Evolutionary conservation across 2,888 invertebrate genomes (phyloP), one percentile per base, ranked within the genome.

Genomic region (Ophion ellenae): DNA sequence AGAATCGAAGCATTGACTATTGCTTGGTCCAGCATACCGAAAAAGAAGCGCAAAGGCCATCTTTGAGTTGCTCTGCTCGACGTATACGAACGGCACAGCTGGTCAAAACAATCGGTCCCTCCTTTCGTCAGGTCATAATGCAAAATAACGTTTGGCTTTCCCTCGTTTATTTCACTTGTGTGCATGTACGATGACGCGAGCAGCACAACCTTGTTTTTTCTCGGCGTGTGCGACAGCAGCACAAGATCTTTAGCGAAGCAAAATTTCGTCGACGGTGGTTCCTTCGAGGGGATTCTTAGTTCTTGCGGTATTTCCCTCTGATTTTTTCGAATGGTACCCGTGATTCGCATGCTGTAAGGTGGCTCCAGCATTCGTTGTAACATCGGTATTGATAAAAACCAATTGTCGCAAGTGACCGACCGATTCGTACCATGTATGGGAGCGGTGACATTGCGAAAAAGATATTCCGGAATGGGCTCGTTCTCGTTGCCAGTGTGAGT

Each of bases 371-470:
- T 89, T 75, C 90, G 87, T 47, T 86, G 77, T 17, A 86, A 79
- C 84, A 91, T 79, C 14, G 89, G 89, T 20, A 90, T 85, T 87
- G 90, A 89, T 61, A 90, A 90, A 64, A 89, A 93, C 91, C 90
- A 92, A 88, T 89, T 90, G 69, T 90, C 89, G 40, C 87, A 79
- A 2, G 89, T 92, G n/a, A 92, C 83, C 79, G 91, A 91, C n/a
- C 89, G 73, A 28, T 83, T 81, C 10, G 87, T 83, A 85, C 89
- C 88, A 81, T 89, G 89, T 80, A 92, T 91, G 84, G 90, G 88
- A 66, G 75, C 66, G 28, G 86, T 81, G 77, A 88, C 88, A 85
- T 92, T 91, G 74, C 88, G 87, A 61, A 90, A 76, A 71, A 86
- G 82, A 61, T 88, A 90, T 40, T 89, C 89, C 40, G 91, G 89